phyloP scores from a whole-genome alignment of 2,797 vertebrate species.

The Bryconaethiops microstoma region DNA sequence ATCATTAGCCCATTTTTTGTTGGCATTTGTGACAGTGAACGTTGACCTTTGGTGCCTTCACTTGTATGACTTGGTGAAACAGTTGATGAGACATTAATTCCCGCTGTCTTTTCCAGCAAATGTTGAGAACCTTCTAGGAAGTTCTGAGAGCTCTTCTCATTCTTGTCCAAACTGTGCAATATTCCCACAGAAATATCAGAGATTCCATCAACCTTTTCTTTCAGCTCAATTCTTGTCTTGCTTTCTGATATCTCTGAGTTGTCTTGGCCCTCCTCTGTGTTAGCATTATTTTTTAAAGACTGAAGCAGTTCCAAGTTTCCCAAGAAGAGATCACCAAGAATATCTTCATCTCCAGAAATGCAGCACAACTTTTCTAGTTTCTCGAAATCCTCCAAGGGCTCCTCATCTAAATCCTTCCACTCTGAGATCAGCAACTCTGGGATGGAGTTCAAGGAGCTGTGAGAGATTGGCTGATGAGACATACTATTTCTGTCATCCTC shows the following conservation, averaged over 20 bases:
- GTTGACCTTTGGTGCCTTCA: constrained; percentile 73
- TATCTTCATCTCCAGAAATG: constrained; percentile 81
- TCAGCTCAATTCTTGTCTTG: constrained; percentile 53
- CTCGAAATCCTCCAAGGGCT: constrained; percentile 83
- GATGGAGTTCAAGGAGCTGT: constrained; percentile 72
- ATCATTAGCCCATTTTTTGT: constrained; percentile 86
- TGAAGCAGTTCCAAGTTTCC: constrained; percentile 80
- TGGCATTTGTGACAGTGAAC: constrained; percentile 76
- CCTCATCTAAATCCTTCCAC: constrained; percentile 84
- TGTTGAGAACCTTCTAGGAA: constrained; percentile 45
- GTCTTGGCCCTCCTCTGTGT: constrained; percentile 41
- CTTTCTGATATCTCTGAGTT: constrained; percentile 49
- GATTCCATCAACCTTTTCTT: constrained; percentile 52
- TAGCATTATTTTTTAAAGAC: constrained; percentile 75
- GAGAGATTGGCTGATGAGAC: constrained; percentile 59
- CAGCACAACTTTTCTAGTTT: constrained; percentile 82
- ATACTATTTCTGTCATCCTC: constrained; percentile 59
- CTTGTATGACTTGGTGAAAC: constrained; percentile 56
- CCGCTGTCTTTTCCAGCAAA: constrained; percentile 56
- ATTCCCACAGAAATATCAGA: constrained; percentile 48
- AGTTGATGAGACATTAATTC: constrained; percentile 47
- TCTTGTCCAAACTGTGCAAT: constrained; percentile 36
- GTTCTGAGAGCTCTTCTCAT: constrained; percentile 42
- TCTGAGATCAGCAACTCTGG: constrained; percentile 83
- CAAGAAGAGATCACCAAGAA: constrained; percentile 76